Base-by-base conservation (phyloP, 1,140 invertebrate genomes). In the Leptinotarsa defecta region DNA sequence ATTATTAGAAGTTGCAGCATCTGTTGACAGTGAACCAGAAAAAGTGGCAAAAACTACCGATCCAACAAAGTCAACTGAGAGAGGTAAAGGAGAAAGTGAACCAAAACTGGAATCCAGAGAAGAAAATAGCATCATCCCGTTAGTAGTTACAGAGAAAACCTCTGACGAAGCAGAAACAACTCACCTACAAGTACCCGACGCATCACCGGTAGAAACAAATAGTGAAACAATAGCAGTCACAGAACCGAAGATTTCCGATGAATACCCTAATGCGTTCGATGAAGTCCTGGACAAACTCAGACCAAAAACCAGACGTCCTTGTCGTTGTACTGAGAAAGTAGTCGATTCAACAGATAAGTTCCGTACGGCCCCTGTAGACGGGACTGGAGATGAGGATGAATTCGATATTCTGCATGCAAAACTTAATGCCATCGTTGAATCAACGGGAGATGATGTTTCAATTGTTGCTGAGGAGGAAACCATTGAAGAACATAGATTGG, bases 371-470 rank as follows among this genome's bases (percentile, higher is more conserved):
- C 73, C 57, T 62, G 75, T 48, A 63, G 52, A 4, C 1, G 52
- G 13, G n/a, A 19, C 34, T 57, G 4, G 3, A 57, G 52, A 15
- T 17, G 52, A 6, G 52, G 52, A 57, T n/a, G 77, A 73, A 19
- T 74, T 78, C 3, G 74, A 78, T 61, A 63, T 75, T 13, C 49
- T 80, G 15, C 77, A 80, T 64, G 73, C 48, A 8, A 80, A 80
- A 72, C 49, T 81, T 13, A 62, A 79, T 62, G 76, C 77, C 3
- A 81, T 81, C 65, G 75, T 77, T 43, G 78, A 81, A 75, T 65
- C 22, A 57, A 78, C 76, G 4, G 79, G 79, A 70, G 78, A 74
- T 57, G 34, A 65, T 48, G n/a, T 11, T 43, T 43, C 34, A 43
- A 43, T 43, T 43, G 34, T 43, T 43, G 8, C 0, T 43, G 34